Base-by-base conservation (phyloP, 2,797 vertebrate species). In the Discoglossus pictus region DNA sequence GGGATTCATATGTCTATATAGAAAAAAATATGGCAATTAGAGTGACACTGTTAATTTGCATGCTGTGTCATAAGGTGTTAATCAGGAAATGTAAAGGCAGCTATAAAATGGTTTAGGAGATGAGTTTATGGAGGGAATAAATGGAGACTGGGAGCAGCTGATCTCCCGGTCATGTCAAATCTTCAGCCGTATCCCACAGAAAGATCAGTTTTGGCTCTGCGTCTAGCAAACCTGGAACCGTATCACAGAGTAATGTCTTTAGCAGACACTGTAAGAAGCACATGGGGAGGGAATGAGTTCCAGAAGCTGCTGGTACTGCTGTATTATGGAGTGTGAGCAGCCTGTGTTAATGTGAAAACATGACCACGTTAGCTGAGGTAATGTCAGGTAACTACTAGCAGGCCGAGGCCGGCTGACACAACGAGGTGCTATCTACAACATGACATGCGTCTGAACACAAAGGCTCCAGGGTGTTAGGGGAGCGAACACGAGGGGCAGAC, bases 221-320 rank as follows among this genome's bases (percentile, higher is more conserved):
- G 60, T 73, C 20, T 72, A 52, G 69, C 68, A 78, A 74, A 76
- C 70, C 61, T 61, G 72, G 67, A 54, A 68, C 27, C 21, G 48
- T 25, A 36, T 46, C 47, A 52, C 9, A 3, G 15, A 43, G 79
- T 10, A 78, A 83, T 80, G 78, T 81, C 72, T 75, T 86, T 78
- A 73, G 69, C 79, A 83, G 83, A 77, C 72, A 79, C 74, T 75
- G 82, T 53, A 72, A 64, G 39, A 15, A 58, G 58, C 82, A 81
- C 44, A 78, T 78, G 81, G 83, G 39, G 71, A 46, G 74, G 81
- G 88, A 82, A 87, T 85, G 76, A 74, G 61, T 86, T 83, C 82
- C 84, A 86, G 86, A 79, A 86, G 79, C 44, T 24, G n/a, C 56
- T 38, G 16, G 65, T 52, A 12, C 62, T 73, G 78, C 61, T 39